These are phyloP conservation scores for Thera obeliscata DNA, from an alignment of 2,888 invertebrate species.

Conservation along the genomic window DNA sequence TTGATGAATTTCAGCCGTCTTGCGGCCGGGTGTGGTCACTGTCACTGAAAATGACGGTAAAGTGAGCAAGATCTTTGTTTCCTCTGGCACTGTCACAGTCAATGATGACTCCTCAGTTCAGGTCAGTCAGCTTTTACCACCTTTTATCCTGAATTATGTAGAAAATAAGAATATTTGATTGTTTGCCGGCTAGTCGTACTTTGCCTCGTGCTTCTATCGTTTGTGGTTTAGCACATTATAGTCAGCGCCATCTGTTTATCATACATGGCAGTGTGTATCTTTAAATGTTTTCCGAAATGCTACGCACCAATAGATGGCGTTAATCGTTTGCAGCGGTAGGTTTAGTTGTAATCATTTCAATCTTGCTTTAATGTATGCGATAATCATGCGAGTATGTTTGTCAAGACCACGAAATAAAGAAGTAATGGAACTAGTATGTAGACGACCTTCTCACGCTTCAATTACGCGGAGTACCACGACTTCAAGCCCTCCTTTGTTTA, in stretches of 20 bases:
- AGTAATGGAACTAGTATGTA: too few species aligned
- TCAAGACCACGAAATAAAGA: too few species aligned
- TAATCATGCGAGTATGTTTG: too few species aligned
- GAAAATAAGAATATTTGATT: not conserved
- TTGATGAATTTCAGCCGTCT: slow-evolving; percentile 86
- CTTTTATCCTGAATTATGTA: not conserved
- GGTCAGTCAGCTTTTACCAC: slow-evolving; percentile 66
- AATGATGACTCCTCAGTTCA: slow-evolving; percentile 98
- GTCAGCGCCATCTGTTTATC: too few species aligned
- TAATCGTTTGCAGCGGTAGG: not conserved
- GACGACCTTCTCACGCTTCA: too few species aligned
- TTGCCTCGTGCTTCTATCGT: not conserved
- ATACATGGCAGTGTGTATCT: not conserved
- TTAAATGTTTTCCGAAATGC: not conserved
- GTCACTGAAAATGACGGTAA: slow-evolving; percentile 94
- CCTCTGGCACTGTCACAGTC: slow-evolving; percentile 97
- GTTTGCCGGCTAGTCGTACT: too few species aligned
- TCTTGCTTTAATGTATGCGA: too few species aligned
- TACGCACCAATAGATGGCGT: not conserved
- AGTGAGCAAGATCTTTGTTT: slow-evolving; percentile 95
- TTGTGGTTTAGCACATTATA: too few species aligned
- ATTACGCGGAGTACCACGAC: too few species aligned
- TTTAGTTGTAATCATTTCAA: not conserved
- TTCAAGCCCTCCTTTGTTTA: too few species aligned
- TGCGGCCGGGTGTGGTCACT: slow-evolving; percentile 97